Conservation (phyloP, 2,113 vertebrate species). For the Atlantisia rogersi region DNA sequence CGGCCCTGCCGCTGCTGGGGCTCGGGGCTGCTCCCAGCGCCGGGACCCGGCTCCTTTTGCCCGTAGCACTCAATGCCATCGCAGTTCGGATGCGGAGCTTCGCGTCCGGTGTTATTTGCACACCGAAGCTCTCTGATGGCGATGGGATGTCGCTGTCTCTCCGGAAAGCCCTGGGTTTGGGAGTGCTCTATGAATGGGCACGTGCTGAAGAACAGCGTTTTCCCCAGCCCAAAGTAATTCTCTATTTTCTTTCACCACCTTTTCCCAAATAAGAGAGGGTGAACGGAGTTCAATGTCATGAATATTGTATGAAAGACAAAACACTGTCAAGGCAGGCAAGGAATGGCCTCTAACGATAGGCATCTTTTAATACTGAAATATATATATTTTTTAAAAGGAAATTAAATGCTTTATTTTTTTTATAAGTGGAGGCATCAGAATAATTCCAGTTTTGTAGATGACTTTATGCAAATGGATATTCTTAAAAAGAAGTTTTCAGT, state of each 20-base stretch:
- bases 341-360: background rate
- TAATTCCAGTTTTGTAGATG: constrained; percentile 12
- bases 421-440: background rate
- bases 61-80: background rate
- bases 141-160: rapidly evolving
- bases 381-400: background rate
- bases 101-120: background rate
- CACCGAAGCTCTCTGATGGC: background rate
- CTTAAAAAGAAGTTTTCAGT: constrained; percentile 45
- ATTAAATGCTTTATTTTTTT: background rate
- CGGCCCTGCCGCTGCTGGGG: too few species aligned
- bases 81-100: background rate
- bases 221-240: background rate
- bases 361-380: constrained; percentile 16
- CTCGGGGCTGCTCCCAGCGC: too few species aligned
- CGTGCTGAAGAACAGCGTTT: background rate
- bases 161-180: background rate
- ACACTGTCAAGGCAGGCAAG: background rate
- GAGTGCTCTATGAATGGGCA: background rate
- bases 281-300: background rate
- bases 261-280: background rate
- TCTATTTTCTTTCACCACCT: background rate
- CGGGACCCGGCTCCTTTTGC: too few species aligned
- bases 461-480: constrained; percentile 48
- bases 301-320: constrained; percentile 37